Conservation (phyloP, 2,888 invertebrate species). For the Euzetes globulus region DNA sequence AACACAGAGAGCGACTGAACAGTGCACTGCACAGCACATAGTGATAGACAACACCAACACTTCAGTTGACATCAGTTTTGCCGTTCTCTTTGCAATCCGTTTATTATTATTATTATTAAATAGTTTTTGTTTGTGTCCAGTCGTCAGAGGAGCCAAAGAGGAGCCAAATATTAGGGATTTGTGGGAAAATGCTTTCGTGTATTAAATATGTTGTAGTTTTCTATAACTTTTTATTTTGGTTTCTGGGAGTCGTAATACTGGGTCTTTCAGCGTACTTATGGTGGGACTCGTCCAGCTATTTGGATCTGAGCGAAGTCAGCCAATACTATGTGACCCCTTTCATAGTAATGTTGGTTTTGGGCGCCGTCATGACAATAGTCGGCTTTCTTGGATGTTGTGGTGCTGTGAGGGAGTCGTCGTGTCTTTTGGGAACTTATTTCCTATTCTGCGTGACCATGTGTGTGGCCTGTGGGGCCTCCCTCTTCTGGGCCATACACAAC, state of each 20-base stretch:
- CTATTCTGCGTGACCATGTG: slow-evolving; percentile 36
- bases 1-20: background rate
- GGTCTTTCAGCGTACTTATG: slow-evolving; percentile 68
- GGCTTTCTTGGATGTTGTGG: slow-evolving; percentile 78
- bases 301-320: slow-evolving; percentile 60
- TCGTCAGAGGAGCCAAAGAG: background rate
- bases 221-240: slow-evolving; percentile 65
- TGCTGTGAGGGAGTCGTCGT: slow-evolving; percentile 67
- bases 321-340: slow-evolving; percentile 61
- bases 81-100: too few species aligned
- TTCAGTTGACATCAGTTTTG: background rate
- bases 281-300: slow-evolving; percentile 63
- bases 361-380: slow-evolving; percentile 63
- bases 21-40: too few species aligned
- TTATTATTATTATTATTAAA: too few species aligned
- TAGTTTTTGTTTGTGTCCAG: background rate
- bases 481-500: slow-evolving; percentile 34
- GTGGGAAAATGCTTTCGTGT: slow-evolving; percentile 35
- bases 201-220: slow-evolving; percentile 55
- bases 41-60: background rate
- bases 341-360: slow-evolving; percentile 64
- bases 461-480: slow-evolving; percentile 34
- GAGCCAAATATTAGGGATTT: background rate
- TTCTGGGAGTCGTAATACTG: slow-evolving; percentile 62
- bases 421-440: slow-evolving; percentile 58